Evolutionary conservation across 1,140 invertebrate genomes (phyloP), one percentile per base, ranked within the genome.

Genomic region (Bombus waltoni): DNA sequence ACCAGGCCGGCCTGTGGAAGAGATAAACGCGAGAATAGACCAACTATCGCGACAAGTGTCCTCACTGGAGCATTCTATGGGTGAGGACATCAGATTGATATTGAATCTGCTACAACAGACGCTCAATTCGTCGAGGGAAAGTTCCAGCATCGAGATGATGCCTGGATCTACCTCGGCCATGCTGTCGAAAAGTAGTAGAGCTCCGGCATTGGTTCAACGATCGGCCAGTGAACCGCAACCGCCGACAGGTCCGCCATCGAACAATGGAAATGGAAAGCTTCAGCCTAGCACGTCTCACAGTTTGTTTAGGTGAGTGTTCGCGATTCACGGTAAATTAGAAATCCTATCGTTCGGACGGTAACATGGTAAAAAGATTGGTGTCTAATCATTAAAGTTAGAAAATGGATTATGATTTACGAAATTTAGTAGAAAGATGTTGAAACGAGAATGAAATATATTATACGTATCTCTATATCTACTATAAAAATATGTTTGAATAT

Each of bases 1-100:
- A 57, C 94, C 94, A 22, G 94, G 93, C 84, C 94, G 94, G 75
- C 95, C 95, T 70, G 92, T 96, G 73, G 96, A 96, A 57, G 95
- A 96, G 85, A 94, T 96, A 85, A 96, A 96, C 89, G 92, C 92
- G 53, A 95, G 97, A 91, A 96, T 97, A 91, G 97, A 97, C 85
- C 96, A 97, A 85, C 93, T 97, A 38, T 96, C 96, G 85, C 95
- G 96, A 85, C 96, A 96, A 87, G 96, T 97, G 40, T 95, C 95
- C 15, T 95, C 96, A 18, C 92, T 97, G 81, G 97, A 97, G 89
- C 95, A 95, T 59, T 96, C 96, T 8, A 96, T 97, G 88, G 96
- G 96, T 2, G 95, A 96, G 4, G 97, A 97, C 87, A 96, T 97
- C 82, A 95, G 96, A 88, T 95, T 96, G 81, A 97, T 97, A 77